Conservation (phyloP, 2,888 invertebrate species). For the Abrostola tripartita region DNA sequence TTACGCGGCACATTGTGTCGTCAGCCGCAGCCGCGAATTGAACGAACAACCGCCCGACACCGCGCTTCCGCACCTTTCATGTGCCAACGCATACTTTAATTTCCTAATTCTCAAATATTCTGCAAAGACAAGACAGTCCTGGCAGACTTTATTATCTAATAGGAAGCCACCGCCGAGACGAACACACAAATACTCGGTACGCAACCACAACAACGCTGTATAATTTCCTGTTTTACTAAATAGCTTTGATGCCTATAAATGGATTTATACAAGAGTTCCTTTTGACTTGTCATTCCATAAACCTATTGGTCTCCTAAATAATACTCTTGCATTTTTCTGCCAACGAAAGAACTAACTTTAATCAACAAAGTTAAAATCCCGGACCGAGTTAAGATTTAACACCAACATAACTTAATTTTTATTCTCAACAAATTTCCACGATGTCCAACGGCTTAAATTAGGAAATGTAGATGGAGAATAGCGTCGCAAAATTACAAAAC, state of each 20-base stretch:
- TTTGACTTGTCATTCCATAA: slow-evolving; percentile 60
- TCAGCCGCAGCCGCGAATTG: slow-evolving; percentile 60
- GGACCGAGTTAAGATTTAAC: slow-evolving; percentile 46
- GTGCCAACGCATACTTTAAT: slow-evolving; percentile 79
- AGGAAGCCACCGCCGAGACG: slow-evolving; percentile 80
- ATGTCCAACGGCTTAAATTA: slow-evolving; percentile 76
- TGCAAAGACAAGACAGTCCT: slow-evolving; percentile 76
- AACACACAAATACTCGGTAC: slow-evolving; percentile 72
- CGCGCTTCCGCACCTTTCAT: slow-evolving; percentile 80
- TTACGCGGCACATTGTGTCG: slow-evolving; percentile 54
- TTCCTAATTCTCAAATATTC: slow-evolving; percentile 85
- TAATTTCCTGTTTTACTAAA: slow-evolving; percentile 85
- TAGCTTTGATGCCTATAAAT: slow-evolving; percentile 80
- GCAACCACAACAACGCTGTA: slow-evolving; percentile 75
- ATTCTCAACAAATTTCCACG: slow-evolving; percentile 55
- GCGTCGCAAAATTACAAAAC: slow-evolving; percentile 79
- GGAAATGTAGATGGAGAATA: slow-evolving; percentile 64
- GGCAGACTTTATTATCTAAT: slow-evolving; percentile 83
- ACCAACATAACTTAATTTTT: slow-evolving; percentile 38
- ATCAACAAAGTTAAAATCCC: slow-evolving; percentile 27
- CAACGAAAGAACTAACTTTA: slow-evolving; percentile 13
- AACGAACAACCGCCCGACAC: slow-evolving; percentile 53
- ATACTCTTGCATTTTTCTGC: slow-evolving; percentile 9
- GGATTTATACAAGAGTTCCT: slow-evolving; percentile 71
- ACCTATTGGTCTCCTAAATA: slow-evolving; percentile 20